Base-by-base conservation (phyloP, 2,113 vertebrate genomes). In the Lophochroa leadbeateri region DNA sequence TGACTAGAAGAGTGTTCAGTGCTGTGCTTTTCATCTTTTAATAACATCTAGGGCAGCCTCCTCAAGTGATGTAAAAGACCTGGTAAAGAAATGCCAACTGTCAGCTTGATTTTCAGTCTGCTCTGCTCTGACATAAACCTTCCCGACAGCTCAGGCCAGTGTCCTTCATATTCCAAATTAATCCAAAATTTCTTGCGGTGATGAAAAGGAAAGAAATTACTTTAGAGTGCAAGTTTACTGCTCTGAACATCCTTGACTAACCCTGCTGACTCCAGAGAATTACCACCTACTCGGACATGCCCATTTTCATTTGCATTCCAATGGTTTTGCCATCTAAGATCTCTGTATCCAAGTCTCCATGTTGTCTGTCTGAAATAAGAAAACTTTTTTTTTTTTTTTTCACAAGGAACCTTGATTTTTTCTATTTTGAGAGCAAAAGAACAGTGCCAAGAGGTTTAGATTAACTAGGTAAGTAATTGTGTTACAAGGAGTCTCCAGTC, bases 21-120 rank as follows among this genome's bases (percentile, higher is more conserved):
- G 80, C 7, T 89, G 28, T 72, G 77, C 83, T 87, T 97, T 95
- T 94, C 81, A 86, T 72, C 86, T 94, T 85, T 39, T 91, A 93
- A 72, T 87, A 92, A 49, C 55, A 89, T 77, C 58, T 88, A 87
- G 33, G 37, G 67, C 83, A 89, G 91, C 44, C 53, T 95, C 31
- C 52, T 82, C 44, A 69, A 96, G 70, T 96, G 86, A 85, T 94
- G 77, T 89, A 65, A 95, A 91, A 83, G 82, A 89, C 65, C 67
- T 94, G 89, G 57, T 91, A 89, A 90, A 96, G 92, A 96, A 96
- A 97, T 91, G 81, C 91, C 91, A 94, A 9, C 92, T 96, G 94
- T 97, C 96, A 94, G 81, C 83, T 95, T 93, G 86, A 92, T 94
- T 94, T 96, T 94, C 7, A 13, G 84, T 85, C 78, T 79, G n/a